Percentiles rank a stretch among this genome's conserved stretches.
Evolutionary conservation across 2,888 invertebrate genomes (phyloP).

Genomic region (Caenorhabditis auriculariae): DNA sequence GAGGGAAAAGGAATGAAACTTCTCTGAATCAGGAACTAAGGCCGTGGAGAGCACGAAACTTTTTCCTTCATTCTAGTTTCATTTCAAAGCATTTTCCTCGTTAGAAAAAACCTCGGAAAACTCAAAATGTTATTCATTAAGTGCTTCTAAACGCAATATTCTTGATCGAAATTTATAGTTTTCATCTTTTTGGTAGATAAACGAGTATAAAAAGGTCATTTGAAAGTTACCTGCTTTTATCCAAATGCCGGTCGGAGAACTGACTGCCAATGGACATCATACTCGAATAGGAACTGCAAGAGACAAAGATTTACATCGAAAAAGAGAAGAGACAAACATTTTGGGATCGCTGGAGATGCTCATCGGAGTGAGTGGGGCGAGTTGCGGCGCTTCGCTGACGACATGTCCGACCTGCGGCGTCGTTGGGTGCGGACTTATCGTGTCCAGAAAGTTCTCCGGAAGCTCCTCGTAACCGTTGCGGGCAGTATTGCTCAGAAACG

Average conservation of each 20-base stretch:
- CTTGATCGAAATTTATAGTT: too few relatives aligned
- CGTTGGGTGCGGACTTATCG: conserved; percentile 55
- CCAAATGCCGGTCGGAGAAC: not conserved
- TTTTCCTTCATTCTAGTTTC: too few relatives aligned
- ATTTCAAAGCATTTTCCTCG: too few relatives aligned
- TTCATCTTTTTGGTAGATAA: too few relatives aligned
- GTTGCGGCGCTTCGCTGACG: conserved; percentile 34
- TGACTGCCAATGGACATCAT: not conserved
- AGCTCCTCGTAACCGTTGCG: conserved; percentile 50
- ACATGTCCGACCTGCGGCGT: conserved; percentile 12
- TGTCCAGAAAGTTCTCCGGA: conserved; percentile 62
- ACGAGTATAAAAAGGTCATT: too few relatives aligned
- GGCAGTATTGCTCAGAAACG: conserved; percentile 30
- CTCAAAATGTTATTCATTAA: too few relatives aligned
- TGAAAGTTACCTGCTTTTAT: not conserved
- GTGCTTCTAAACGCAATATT: too few relatives aligned
- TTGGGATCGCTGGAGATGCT: conserved; percentile 27
- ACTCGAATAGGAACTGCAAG: conserved; percentile 3
- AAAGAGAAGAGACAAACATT: too few relatives aligned
- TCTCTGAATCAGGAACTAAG: too few relatives aligned
- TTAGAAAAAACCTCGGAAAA: too few relatives aligned
- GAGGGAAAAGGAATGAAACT: too few relatives aligned
- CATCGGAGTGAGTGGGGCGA: conserved; percentile 54
- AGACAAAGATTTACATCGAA: not conserved
- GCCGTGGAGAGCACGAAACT: too few relatives aligned